A percentile compares a stretch with the other conserved stretches of the same genome.
Conservation (phyloP, 2,113 vertebrate species). For the Calidris pygmaea region DNA sequence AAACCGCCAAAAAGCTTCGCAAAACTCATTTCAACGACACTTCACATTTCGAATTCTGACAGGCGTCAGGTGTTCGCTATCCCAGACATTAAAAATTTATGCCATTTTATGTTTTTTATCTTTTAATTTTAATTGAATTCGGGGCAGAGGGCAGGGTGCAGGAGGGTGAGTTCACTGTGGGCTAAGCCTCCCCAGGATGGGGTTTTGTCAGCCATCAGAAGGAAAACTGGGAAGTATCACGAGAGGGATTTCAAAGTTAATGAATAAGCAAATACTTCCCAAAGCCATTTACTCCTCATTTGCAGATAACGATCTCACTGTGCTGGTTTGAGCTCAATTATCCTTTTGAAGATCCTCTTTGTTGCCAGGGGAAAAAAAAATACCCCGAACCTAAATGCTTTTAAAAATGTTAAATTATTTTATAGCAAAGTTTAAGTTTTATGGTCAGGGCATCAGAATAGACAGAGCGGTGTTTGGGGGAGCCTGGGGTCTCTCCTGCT, state of each 20-base stretch:
- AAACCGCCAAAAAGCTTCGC: not conserved
- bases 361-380: not conserved
- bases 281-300: not conserved
- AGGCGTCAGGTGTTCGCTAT: not conserved
- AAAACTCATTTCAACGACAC: not conserved
- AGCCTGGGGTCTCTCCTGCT: fast-evolving
- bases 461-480: not conserved
- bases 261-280: not conserved
- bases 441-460: not conserved
- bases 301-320: not conserved
- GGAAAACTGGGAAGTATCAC: not conserved
- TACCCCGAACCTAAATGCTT: not conserved
- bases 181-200: not conserved
- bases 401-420: not conserved
- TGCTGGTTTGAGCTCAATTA: not conserved
- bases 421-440: not conserved
- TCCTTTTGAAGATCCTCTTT: not conserved
- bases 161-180: not conserved
- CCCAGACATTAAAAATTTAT: too few species aligned
- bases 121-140: not conserved
- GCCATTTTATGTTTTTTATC: not conserved
- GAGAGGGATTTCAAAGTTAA: not conserved
- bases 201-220: not conserved
- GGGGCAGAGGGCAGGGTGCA: not conserved
- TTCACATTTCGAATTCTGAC: not conserved